phyloP scores from a whole-genome alignment of 92 coral and sea anemone genomes.

The Phymanthus crucifer region DNA sequence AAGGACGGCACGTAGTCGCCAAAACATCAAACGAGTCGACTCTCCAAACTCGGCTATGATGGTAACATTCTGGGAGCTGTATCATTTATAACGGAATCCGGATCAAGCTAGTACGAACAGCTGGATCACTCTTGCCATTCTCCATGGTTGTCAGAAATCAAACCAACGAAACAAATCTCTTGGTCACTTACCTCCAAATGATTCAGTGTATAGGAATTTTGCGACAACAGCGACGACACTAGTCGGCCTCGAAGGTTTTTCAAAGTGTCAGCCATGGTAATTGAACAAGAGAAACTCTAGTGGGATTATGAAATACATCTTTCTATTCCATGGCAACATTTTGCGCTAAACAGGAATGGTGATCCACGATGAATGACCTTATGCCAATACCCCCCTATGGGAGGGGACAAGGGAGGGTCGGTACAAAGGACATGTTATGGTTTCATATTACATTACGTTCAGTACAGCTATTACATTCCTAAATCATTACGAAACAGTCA shows the following conservation, averaged over 20 bases:
- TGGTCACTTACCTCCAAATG: slow-evolving; percentile 28
- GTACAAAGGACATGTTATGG: not conserved
- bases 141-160: not conserved
- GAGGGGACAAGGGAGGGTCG: not conserved
- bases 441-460: not conserved
- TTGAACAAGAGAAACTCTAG: not conserved
- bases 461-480: not conserved
- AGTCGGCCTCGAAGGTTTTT: slow-evolving; percentile 4
- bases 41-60: not conserved
- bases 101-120: not conserved
- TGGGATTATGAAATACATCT: not conserved
- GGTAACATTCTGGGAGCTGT: not conserved
- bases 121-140: not conserved
- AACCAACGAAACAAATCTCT: not conserved
- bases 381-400: not conserved
- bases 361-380: not conserved
- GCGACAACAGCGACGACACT: not conserved
- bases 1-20: not conserved
- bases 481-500: not conserved
- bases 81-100: not conserved
- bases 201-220: slow-evolving; percentile 20
- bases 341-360: not conserved
- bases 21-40: not conserved
- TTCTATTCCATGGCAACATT: slow-evolving; percentile 13
- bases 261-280: slow-evolving; percentile 21